Base-by-base conservation (phyloP, 2,797 vertebrate genomes). In the Cossypha caffra region DNA sequence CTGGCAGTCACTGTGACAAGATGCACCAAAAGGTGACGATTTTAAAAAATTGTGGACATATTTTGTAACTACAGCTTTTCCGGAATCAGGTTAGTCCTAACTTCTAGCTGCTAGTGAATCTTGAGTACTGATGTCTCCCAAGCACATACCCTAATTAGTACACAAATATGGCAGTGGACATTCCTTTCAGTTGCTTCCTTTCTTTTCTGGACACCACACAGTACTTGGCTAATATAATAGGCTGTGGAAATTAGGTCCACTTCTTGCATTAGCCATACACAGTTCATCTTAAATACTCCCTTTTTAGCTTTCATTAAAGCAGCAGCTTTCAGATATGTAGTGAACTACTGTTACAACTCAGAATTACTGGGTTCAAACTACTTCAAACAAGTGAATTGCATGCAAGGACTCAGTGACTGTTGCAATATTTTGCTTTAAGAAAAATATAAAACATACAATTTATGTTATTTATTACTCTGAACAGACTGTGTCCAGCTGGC, bases 21-120 rank as follows among this genome's bases (percentile, higher is more conserved):
- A 2, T 8, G 16, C 18, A 72, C 15, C 31, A 37, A 62, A 86
- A 61, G 26, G 28, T 1, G 25, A 80, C 0, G 0, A 51, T 63
- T 63, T 43, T 4, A 10, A 78, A 58, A 64, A 63, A 24, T 16
- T 48, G 54, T 9, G 23, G 35, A 82, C 51, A 48, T 55, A 48
- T 66, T 90, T 64, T 75, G 31, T 62, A 90, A 45, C 35, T 72
- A 58, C 47, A 62, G 14, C 33, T 72, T 77, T 80, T 58, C 62
- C 62, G 68, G 40, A 83, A 82, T n/a, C 68, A 82, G 55, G 63
- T 66, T 55, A 63, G 11, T 86, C n/a, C 58, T 58, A 51, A 42
- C 33, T 74, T 74, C 18, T 47, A 54, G 23, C 29, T 81, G 51
- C 55, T 81, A 81, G 51, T n/a, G 55, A 78, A 59, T 16, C 66